A percentile compares a stretch with the other conserved stretches of the same genome.
Conservation (phyloP, 2,113 vertebrate genomes). For the Antennarius striatus region DNA sequence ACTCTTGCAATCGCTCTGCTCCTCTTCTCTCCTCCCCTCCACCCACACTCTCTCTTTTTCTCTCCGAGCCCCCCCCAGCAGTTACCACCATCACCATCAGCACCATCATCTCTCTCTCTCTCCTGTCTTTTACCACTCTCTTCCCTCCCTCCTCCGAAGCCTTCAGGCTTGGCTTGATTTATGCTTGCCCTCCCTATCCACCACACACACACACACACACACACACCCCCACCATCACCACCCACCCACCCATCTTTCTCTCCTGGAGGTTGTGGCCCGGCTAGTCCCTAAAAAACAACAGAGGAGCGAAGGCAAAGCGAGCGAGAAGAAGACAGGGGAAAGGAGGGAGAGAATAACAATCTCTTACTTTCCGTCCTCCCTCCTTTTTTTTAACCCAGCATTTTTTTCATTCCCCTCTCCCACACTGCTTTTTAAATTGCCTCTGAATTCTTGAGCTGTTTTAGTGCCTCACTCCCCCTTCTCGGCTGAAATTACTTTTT, state of each 20-base stretch:
- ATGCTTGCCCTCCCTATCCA: constrained; percentile 72
- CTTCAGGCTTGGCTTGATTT: constrained; percentile 77
- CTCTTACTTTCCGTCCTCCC: constrained; percentile 81
- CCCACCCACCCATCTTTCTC: constrained; percentile 73
- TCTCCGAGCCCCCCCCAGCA: constrained; percentile 69
- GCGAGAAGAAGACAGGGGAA: constrained; percentile 50
- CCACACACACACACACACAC: neutral
- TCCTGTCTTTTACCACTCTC: constrained; percentile 68
- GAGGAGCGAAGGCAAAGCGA: constrained; percentile 33
- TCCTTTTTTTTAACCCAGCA: constrained; percentile 80
- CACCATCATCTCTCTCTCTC: constrained; percentile 56
- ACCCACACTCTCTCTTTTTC: constrained; percentile 68
- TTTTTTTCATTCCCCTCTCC: constrained; percentile 84
- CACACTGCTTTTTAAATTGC: constrained; percentile 87
- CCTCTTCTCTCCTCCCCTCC: constrained; percentile 64
- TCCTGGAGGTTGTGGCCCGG: constrained; percentile 79
- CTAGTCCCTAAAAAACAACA: constrained; percentile 84
- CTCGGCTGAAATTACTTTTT: constrained; percentile 81
- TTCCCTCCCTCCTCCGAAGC: constrained; percentile 69
- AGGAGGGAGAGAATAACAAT: constrained; percentile 77
- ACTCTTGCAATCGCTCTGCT: constrained; percentile 60
- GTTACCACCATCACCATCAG: constrained; percentile 67
- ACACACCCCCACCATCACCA: constrained; percentile 37
- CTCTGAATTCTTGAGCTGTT: constrained; percentile 85
- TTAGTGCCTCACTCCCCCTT: constrained; percentile 83